Base-by-base conservation (phyloP, 2,797 vertebrate species). In the Peromyscus attwateri region DNA sequence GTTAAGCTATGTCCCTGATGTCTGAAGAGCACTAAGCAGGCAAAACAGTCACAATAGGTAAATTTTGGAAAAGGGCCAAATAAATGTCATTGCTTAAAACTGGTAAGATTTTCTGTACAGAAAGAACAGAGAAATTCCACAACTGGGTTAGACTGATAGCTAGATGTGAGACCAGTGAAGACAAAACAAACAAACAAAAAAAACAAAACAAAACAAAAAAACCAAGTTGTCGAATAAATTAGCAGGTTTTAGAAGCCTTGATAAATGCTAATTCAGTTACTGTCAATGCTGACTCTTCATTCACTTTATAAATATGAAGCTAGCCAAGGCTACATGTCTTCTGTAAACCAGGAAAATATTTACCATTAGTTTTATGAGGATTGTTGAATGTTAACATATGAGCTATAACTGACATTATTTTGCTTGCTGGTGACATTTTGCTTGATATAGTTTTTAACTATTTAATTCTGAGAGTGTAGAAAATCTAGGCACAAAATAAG, bases 381-480 rank as follows among this genome's bases (percentile, higher is more conserved):
- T 19, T 85, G 46, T 40, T 81, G 49, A 13, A 2, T 75, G 29
- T 37, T 87, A 85, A n/a, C 27, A 9, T 92, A 46, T 43, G 71
- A 21, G 4, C 11, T 70, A 75, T 19, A 16, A 37, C 60, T 89
- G 21, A 68, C 49, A 46, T 40, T 64, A 43, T 4, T 89, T 57
- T 62, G 43, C 0, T 68, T 84, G 27, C 37, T 64, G 49, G 9
- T 64, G 62, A 27, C 25, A 43, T 3, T 89, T 57, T 62, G 43
- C 0, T 68, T 84, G 23, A 37, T 66, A 60, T 8, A 13, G 16
- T 13, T 57, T 71, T 57, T 87, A 40, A 40, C 16, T 37, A 52
- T 81, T 70, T 71, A 81, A 87, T 92, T 95, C 27, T 92, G 84
- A 95, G 43, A 68, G 1, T 6, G 64, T 71, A 52, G 23, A 85